Conservation (phyloP, 2,113 vertebrate species). For the Anhinga rufa region DNA sequence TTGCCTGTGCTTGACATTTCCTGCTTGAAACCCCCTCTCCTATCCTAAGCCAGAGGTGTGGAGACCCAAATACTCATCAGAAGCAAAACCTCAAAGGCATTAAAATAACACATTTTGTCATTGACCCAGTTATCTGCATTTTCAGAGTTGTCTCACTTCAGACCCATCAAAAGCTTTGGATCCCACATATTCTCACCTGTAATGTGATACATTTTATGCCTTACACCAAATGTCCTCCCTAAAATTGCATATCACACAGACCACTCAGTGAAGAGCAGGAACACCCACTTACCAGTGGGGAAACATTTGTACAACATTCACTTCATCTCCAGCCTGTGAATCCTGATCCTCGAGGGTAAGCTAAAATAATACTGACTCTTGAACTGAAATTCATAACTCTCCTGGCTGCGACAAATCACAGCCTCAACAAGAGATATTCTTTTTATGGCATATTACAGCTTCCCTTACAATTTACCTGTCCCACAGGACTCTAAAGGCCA, state of each 20-base stretch:
- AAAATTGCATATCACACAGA: neutral
- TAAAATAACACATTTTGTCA: neutral
- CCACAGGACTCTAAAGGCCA: neutral
- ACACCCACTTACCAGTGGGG: neutral
- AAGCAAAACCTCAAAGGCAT: neutral
- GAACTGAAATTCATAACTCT: conserved; percentile 54
- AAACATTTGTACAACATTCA: neutral
- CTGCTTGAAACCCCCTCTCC: neutral
- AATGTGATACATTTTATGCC: conserved; percentile 29
- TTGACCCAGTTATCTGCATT: neutral
- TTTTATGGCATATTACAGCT: conserved; percentile 16
- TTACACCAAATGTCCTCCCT: neutral
- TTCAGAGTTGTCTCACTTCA: conserved; percentile 23
- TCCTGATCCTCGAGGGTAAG: conserved; percentile 25
- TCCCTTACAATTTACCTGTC: conserved; percentile 21
- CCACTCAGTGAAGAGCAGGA: neutral
- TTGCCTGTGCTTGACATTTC: neutral
- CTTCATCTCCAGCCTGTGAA: conserved; percentile 24
- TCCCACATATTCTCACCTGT: conserved; percentile 43
- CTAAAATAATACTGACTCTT: conserved; percentile 22
- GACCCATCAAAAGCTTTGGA: neutral
- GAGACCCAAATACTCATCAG: neutral
- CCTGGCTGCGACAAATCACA: conserved; percentile 37
- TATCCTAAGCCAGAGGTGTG: neutral
- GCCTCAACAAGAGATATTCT: neutral